Evolutionary conservation across 2,113 vertebrate species (phyloP).

Genomic region (Rafetus swinhoei): DNA sequence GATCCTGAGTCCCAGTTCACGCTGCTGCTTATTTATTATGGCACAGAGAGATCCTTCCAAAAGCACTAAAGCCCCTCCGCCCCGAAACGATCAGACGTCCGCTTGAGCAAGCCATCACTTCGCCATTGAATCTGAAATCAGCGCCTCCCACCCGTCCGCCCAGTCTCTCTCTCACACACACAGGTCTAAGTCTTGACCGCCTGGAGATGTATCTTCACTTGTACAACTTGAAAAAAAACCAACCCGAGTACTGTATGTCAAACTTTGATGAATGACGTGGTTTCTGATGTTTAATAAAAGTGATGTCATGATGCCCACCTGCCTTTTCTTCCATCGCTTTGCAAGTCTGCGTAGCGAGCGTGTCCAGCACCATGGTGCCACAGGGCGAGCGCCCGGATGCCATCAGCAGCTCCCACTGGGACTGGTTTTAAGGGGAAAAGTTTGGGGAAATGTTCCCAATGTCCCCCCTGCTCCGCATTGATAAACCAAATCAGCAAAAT

Average conservation of each 20-base stretch:
- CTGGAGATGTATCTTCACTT: background rate
- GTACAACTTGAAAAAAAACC: background rate
- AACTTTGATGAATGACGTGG: rapidly evolving
- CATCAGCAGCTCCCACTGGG: too few relatives aligned
- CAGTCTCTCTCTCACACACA: background rate
- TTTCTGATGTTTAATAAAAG: conserved; percentile 3
- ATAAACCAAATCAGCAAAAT: background rate
- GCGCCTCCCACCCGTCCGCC: background rate
- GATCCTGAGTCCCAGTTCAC: background rate
- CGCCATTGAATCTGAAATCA: background rate
- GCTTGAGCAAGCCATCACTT: background rate
- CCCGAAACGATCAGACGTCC: background rate
- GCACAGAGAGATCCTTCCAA: background rate
- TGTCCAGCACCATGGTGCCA: background rate
- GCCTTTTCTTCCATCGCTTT: background rate
- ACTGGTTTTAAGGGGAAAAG: background rate
- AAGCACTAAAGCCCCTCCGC: background rate
- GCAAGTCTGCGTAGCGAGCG: background rate
- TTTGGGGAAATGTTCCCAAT: background rate
- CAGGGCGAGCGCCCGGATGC: background rate
- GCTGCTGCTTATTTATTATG: background rate
- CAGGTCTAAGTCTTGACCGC: background rate
- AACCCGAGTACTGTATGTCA: background rate
- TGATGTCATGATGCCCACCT: background rate
- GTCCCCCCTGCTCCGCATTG: background rate